These are phyloP conservation scores for Ochotona curzoniae DNA, from an alignment of 2,113 vertebrate genomes.

Conservation along the genomic window DNA sequence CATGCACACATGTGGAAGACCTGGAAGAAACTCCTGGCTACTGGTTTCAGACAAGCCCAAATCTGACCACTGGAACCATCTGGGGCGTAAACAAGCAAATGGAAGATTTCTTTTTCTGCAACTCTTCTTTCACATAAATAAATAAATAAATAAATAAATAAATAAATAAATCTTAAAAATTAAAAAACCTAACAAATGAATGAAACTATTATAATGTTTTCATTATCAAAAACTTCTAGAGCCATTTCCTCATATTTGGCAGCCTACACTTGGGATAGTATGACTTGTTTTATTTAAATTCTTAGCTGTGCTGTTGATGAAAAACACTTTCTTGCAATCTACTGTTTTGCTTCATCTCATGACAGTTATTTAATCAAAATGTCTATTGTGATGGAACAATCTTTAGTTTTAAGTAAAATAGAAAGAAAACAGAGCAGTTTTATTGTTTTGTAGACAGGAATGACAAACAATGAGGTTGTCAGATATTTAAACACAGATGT, in stretches of 20 bases:
- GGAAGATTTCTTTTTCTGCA: too few species aligned
- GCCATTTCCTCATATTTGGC: background rate
- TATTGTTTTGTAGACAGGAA: slow-evolving; percentile 29
- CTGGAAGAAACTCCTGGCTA: too few species aligned
- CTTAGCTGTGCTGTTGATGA: slow-evolving; percentile 11
- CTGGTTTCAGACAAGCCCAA: too few species aligned
- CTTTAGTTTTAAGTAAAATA: slow-evolving; percentile 63
- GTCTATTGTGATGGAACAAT: background rate
- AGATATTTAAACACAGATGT: slow-evolving; percentile 63
- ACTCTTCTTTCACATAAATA: too few species aligned
- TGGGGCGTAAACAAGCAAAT: too few species aligned
- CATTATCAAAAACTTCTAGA: slow-evolving; percentile 35
- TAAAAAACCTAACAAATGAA: background rate
- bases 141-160: too few species aligned
- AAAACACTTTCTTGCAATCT: slow-evolving; percentile 27
- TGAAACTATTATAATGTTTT: background rate
- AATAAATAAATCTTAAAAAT: too few species aligned
- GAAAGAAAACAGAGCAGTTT: slow-evolving; percentile 36
- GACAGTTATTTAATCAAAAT: slow-evolving; percentile 65
- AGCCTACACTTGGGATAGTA: background rate
- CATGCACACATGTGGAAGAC: too few species aligned
- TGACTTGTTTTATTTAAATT: slow-evolving; percentile 61
- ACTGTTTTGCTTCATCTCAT: slow-evolving; percentile 42
- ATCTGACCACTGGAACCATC: too few species aligned
- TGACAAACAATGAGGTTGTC: slow-evolving; percentile 28